Percentiles rank a stretch among this genome's conserved stretches.
These are phyloP conservation scores for Zelleria hepariella DNA, from an alignment of 2,888 invertebrate species.

Conservation along the genomic window DNA sequence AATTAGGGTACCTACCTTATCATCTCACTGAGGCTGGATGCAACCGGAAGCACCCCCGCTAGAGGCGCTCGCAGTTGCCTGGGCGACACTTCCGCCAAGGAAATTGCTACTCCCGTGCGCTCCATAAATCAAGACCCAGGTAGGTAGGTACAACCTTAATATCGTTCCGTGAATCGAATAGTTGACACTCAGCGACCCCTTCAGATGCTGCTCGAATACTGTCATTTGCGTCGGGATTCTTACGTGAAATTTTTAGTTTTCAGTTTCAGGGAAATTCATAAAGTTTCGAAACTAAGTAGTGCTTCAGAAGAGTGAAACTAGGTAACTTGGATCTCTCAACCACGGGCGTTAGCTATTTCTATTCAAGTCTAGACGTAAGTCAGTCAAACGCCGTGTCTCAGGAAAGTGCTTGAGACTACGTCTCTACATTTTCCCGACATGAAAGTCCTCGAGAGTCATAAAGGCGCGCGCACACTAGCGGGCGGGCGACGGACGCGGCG, in stretches of 20 bases:
- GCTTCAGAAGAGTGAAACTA: not conserved
- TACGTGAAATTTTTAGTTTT: not conserved
- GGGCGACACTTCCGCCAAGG: conserved; percentile 9
- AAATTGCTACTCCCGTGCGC: conserved; percentile 11
- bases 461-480: not conserved
- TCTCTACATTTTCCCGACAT: not conserved
- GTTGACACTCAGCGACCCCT: not conserved
- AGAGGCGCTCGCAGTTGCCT: conserved; percentile 1
- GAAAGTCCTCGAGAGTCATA: not conserved
- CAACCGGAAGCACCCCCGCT: not conserved
- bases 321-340: not conserved
- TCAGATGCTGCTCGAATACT: not conserved
- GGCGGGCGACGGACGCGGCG: not conserved
- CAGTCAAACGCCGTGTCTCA: not conserved
- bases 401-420: not conserved
- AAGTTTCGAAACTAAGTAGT: not conserved
- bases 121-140: conserved; percentile 9
- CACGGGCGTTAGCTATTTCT: not conserved
- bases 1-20: too few species aligned
- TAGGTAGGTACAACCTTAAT: not conserved
- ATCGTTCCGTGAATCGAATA: not conserved
- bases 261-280: not conserved
- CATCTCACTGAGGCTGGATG: not conserved
- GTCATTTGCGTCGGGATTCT: not conserved
- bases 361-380: not conserved